These are phyloP conservation scores for Drosophila atripex DNA, from an alignment of 2,888 invertebrate species.

Conservation along the genomic window DNA sequence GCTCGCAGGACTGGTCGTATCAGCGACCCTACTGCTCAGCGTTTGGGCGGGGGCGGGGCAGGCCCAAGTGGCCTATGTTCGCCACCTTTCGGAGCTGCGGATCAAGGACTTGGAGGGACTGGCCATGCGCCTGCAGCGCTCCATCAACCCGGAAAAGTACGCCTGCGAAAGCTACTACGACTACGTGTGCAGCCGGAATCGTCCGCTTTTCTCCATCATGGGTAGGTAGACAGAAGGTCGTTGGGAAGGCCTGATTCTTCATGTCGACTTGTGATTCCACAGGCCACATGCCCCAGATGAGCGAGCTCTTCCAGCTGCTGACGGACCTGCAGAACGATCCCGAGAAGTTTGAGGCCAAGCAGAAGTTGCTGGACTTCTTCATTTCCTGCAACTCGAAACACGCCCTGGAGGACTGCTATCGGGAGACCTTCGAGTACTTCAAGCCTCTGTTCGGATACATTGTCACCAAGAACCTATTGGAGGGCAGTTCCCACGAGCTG, in stretches of 20 bases:
- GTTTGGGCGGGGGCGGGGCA: constrained; percentile 14
- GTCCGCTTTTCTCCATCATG: constrained; percentile 80
- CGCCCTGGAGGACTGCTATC: constrained; percentile 81
- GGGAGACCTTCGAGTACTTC: constrained; percentile 80
- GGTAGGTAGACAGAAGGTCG: constrained; percentile 54
- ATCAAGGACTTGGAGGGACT: constrained; percentile 75
- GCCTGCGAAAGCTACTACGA: constrained; percentile 81
- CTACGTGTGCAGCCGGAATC: constrained; percentile 80
- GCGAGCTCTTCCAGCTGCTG: constrained; percentile 73
- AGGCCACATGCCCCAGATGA: constrained; percentile 76
- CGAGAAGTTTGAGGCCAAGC: constrained; percentile 79
- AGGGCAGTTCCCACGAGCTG: constrained; percentile 66
- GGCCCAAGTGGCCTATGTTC: constrained; percentile 68
- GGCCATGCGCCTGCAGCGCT: constrained; percentile 71
- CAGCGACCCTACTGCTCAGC: constrained; percentile 34
- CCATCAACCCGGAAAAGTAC: constrained; percentile 75
- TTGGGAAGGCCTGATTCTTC: too few relatives aligned
- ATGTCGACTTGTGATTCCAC: not conserved
- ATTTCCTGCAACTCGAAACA: constrained; percentile 79
- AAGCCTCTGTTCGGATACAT: constrained; percentile 82
- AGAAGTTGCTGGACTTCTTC: constrained; percentile 80
- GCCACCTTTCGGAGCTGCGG: constrained; percentile 76
- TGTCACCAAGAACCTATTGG: constrained; percentile 72
- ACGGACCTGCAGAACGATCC: constrained; percentile 76
- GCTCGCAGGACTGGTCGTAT: constrained; percentile 33